These are phyloP conservation scores for Sardina pilchardus DNA, from an alignment of 2,113 vertebrate genomes.

Conservation along the genomic window DNA sequence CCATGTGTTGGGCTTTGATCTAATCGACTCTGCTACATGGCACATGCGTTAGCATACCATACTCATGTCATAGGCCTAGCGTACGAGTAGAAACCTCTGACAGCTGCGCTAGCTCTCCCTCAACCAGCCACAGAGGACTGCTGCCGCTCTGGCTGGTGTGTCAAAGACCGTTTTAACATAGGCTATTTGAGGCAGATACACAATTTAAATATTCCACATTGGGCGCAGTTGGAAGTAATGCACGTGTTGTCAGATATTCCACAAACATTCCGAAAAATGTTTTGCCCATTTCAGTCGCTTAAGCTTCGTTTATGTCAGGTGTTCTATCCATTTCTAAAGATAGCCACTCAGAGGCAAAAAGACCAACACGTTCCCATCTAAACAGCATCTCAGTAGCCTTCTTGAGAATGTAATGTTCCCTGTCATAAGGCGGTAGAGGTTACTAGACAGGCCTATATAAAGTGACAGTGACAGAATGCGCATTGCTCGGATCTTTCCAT, in stretches of 20 bases:
- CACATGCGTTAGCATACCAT: conserved; percentile 29
- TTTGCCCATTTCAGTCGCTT: not conserved
- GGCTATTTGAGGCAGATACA: conserved; percentile 1
- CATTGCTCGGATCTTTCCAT: conserved; percentile 32
- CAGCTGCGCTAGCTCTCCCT: not conserved
- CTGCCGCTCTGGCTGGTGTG: not conserved
- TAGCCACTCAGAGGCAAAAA: not conserved
- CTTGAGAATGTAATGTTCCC: conserved; percentile 37
- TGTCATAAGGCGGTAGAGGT: conserved; percentile 40
- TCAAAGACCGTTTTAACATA: not conserved
- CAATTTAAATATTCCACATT: not conserved
- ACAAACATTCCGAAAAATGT: not conserved
- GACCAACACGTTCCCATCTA: not conserved
- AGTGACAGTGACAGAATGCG: not conserved
- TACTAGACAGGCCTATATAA: conserved; percentile 44
- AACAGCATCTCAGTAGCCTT: conserved; percentile 35
- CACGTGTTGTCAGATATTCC: not conserved
- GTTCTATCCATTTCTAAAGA: not conserved
- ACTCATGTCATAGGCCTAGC: conserved; percentile 11
- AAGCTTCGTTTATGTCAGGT: not conserved
- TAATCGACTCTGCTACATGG: conserved; percentile 61
- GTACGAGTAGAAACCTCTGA: not conserved
- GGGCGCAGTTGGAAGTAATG: not conserved
- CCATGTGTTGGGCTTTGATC: conserved; percentile 50
- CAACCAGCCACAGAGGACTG: not conserved